Base-by-base conservation (phyloP, 2,888 invertebrate species). In the Orthonevra nobilis region DNA sequence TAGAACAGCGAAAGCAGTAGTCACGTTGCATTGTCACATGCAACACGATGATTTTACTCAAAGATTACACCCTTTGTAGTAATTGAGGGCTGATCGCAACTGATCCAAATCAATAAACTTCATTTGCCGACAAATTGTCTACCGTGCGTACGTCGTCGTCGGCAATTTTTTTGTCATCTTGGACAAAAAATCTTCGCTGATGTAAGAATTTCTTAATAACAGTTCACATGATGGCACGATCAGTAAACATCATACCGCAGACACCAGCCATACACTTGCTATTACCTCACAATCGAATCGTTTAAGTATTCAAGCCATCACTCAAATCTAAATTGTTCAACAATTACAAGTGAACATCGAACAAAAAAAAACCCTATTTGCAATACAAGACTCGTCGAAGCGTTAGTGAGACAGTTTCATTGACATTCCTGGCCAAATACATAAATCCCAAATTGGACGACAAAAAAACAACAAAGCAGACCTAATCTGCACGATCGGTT, bases 291-390 rank as follows among this genome's bases (percentile, higher is more conserved):
- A 36, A 20, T 38, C 54, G 20, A 36, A 20, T 38, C 54, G 20
- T 20, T 61, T 79, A 36, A 2, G 54, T 50, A 73, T 79, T 73
- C 73, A 73, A 56, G 9, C 1, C 30, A 17, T 48, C 32, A 34
- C 44, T 61, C 19, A 48, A 48, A 60, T 54, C 54, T 60, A 66
- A 77, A 70, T 70, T 70, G 54, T 70, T 54, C 44, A 52, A 61
- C 70, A 61, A 70, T 52, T 61, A 54, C 50, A 30, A 10, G 12
- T 34, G 10, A 46, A 58, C 28, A 10, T 30, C 7, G 3, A 5
- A 23, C 5, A 48, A 20, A 30, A 20, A 40, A 20, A 61, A 34
- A 12, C 7, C 5, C 1, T 19, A 7, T 12, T 19, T 17, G 30
- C 54, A 46, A 63, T 44, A 14, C 36, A 50, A 32, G 26, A 34